phyloP scores from a whole-genome alignment of 2,113 vertebrate genomes.

The Mesitornis unicolor region DNA sequence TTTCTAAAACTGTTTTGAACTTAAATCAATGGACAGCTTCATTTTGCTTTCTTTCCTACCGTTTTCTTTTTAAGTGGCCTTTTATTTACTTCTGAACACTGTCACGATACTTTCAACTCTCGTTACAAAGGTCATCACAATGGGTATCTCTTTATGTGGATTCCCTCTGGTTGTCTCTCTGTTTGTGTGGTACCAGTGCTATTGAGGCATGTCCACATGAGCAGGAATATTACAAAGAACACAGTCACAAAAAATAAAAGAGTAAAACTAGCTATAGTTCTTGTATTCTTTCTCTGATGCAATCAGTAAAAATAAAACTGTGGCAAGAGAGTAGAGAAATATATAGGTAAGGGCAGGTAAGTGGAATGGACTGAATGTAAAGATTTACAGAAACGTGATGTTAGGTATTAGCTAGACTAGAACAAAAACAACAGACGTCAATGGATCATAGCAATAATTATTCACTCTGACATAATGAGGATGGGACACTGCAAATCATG shows the following conservation, averaged over 20 bases:
- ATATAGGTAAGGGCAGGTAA: not conserved
- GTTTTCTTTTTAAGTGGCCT: not conserved
- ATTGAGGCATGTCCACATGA: not conserved
- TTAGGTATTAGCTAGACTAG: not conserved
- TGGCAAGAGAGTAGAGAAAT: not conserved
- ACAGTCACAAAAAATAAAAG: not conserved
- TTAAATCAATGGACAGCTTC: not conserved
- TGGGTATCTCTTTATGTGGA: accelerated
- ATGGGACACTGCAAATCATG: not conserved
- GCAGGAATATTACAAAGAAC: not conserved
- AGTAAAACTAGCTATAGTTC: not conserved
- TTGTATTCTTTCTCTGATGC: not conserved
- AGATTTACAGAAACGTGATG: not conserved
- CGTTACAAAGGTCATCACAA: not conserved
- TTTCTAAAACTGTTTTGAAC: not conserved
- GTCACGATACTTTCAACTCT: not conserved
- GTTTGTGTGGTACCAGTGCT: not conserved
- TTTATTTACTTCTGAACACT: not conserved
- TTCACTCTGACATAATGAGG: not conserved
- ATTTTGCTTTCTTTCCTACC: not conserved
- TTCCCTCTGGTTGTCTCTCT: not conserved
- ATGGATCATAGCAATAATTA: not conserved
- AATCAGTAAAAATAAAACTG: not conserved
- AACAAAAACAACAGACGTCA: not conserved
- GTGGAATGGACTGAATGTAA: not conserved